phyloP scores from a whole-genome alignment of 2,113 vertebrate genomes.

The Ictidomys tridecemlineatus region DNA sequence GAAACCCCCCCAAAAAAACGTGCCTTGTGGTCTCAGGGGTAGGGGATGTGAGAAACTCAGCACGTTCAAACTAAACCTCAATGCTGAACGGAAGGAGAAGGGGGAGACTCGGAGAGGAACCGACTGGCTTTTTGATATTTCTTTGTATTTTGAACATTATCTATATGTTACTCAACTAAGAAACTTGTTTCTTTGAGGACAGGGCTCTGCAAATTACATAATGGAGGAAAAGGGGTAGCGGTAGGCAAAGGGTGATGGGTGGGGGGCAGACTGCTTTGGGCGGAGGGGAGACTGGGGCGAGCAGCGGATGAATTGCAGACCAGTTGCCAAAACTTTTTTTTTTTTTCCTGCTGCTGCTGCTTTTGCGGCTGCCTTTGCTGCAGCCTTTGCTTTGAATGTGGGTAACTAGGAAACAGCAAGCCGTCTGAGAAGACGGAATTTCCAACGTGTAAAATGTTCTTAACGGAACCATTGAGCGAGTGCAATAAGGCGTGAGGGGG shows the following conservation, averaged over 20 bases:
- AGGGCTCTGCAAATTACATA: conserved; percentile 12
- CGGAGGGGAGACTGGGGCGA: conserved; percentile 49
- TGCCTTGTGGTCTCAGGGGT: conserved; percentile 35
- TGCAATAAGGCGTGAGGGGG: conserved; percentile 98
- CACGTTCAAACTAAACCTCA: background rate
- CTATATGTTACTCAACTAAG: background rate
- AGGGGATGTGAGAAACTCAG: conserved; percentile 53
- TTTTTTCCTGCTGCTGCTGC: conserved; percentile 59
- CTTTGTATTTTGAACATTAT: conserved; percentile 44
- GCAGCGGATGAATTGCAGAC: conserved; percentile 80
- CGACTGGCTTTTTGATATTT: background rate
- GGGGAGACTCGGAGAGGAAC: background rate
- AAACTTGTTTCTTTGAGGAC: conserved; percentile 42
- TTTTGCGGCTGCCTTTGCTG: conserved; percentile 69
- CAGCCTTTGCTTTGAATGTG: conserved; percentile 88
- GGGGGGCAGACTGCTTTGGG: background rate
- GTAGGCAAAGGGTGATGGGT: background rate
- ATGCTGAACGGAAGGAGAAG: background rate
- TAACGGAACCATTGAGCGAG: conserved; percentile 94
- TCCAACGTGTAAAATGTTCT: conserved; percentile 93
- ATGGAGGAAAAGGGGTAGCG: background rate
- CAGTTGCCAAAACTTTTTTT: conserved; percentile 82
- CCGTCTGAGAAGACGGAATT: conserved; percentile 91
- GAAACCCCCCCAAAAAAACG: background rate
- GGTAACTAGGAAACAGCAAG: conserved; percentile 92